These are phyloP conservation scores for Galerucella pusilla DNA, from an alignment of 2,888 invertebrate genomes.

Conservation along the genomic window DNA sequence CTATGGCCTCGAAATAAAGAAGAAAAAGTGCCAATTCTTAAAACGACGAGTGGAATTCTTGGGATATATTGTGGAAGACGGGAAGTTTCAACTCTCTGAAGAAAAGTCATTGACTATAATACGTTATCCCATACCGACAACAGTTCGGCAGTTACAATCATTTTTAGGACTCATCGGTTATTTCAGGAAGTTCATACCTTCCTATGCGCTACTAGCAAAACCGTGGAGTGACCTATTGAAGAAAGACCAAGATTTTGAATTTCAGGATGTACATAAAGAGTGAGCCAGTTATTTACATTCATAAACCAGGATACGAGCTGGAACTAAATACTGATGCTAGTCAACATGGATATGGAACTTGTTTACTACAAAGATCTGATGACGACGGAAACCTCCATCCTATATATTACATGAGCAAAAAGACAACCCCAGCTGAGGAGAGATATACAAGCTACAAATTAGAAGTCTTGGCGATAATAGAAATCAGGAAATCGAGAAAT, in stretches of 20 bases:
- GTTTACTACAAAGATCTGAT: constrained; percentile 48
- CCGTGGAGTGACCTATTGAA: constrained; percentile 54
- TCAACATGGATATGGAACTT: constrained; percentile 50
- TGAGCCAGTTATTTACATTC: constrained; percentile 43
- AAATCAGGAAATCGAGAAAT: constrained; percentile 54
- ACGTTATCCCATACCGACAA: constrained; percentile 52
- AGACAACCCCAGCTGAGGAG: constrained; percentile 51
- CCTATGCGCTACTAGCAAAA: constrained; percentile 53
- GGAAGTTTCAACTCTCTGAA: constrained; percentile 49
- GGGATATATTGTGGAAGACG: constrained; percentile 52
- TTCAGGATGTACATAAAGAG: constrained; percentile 18
- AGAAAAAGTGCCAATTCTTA: constrained; percentile 58
- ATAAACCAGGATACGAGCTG: constrained; percentile 31
- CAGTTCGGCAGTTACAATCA: constrained; percentile 51
- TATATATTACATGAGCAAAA: constrained; percentile 50
- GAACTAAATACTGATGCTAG: constrained; percentile 54
- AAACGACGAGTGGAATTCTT: constrained; percentile 46
- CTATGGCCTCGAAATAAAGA: constrained; percentile 53
- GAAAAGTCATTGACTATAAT: constrained; percentile 51
- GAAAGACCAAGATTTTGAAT: constrained; percentile 43
- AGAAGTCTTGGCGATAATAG: constrained; percentile 56
- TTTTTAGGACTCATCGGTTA: constrained; percentile 57
- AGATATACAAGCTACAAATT: constrained; percentile 57
- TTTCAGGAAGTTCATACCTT: constrained; percentile 55
- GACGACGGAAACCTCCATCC: constrained; percentile 52